Percentiles rank a stretch among this genome's conserved stretches.
These are phyloP conservation scores for Apomyelois bistriatella DNA, from an alignment of 2,888 invertebrate genomes.

Conservation along the genomic window DNA sequence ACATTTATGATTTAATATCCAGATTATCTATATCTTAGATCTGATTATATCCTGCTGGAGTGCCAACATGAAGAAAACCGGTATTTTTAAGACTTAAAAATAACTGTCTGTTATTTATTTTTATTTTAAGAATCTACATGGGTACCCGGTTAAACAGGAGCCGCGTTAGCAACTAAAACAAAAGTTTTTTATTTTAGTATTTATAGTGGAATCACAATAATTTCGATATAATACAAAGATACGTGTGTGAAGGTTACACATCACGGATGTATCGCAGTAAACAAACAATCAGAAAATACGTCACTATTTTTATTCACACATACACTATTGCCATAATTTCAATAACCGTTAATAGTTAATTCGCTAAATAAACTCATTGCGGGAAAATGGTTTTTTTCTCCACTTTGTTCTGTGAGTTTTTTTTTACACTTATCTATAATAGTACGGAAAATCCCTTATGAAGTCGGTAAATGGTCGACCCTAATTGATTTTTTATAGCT, in stretches of 20 bases:
- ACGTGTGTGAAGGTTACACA: conserved; percentile 28
- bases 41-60: too few relatives aligned
- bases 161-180: neutral
- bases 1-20: too few relatives aligned
- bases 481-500: neutral
- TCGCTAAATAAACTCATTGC: too few relatives aligned
- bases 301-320: conserved; percentile 20
- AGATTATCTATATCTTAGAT: too few relatives aligned
- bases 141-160: too few relatives aligned
- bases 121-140: too few relatives aligned
- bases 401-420: neutral
- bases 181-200: neutral
- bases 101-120: too few relatives aligned
- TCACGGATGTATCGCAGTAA: conserved; percentile 43
- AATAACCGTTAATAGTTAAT: neutral
- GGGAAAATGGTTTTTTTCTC: neutral
- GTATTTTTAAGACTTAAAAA: too few relatives aligned
- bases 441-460: neutral
- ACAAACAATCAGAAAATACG: conserved; percentile 34
- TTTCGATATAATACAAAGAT: neutral
- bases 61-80: too few relatives aligned
- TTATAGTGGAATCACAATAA: neutral
- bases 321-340: neutral
- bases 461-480: neutral
- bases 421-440: neutral